Conservation (phyloP, 2,113 vertebrate species). For the Ptilonorhynchus violaceus region DNA sequence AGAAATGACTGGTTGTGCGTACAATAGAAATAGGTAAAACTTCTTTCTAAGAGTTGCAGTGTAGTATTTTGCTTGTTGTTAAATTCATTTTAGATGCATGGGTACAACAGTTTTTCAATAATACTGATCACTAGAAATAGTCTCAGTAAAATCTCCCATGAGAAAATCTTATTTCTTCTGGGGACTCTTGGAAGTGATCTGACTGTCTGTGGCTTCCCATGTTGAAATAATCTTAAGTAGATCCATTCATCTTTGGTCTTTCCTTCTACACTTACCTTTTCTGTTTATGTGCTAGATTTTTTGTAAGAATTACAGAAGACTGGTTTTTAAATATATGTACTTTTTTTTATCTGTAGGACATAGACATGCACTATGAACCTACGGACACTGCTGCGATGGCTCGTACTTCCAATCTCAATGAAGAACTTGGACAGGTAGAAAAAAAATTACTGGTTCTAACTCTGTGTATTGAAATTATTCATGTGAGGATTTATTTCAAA, state of each 20-base stretch:
- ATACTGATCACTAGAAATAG: background rate
- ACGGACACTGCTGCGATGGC: slow-evolving; percentile 94
- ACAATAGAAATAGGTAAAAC: background rate
- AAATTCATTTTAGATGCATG: background rate
- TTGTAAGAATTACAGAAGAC: background rate
- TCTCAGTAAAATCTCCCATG: background rate
- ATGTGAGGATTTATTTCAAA: background rate
- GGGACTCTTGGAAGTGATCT: background rate
- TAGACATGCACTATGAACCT: slow-evolving; percentile 94
- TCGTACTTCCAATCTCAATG: slow-evolving; percentile 96
- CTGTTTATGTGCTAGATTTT: background rate
- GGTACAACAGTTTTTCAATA: background rate
- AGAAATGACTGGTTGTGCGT: background rate
- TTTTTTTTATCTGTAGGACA: slow-evolving; percentile 77
- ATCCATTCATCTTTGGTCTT: background rate
- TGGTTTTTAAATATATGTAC: background rate
- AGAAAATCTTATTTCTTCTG: background rate
- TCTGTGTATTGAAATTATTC: background rate
- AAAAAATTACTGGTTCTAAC: background rate
- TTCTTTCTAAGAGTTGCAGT: background rate
- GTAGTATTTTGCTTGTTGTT: background rate
- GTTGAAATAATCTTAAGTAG: background rate
- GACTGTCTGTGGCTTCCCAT: background rate
- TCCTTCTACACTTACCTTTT: background rate
- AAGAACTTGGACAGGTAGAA: slow-evolving; percentile 94